Conservation (phyloP, 2,888 invertebrate species). For the Biston stratarius region DNA sequence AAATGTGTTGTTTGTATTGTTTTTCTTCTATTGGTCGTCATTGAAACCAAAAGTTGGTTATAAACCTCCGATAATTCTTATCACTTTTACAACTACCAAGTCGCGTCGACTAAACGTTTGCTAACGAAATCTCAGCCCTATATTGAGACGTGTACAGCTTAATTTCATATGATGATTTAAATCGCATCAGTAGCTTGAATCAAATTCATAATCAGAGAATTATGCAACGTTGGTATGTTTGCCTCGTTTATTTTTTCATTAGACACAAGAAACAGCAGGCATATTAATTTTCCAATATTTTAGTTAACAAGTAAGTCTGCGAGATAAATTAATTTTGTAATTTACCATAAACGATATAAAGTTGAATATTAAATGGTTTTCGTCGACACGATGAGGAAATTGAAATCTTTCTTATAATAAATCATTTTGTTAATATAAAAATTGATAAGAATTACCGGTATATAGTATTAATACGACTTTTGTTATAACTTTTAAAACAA, state of each 20-base stretch:
- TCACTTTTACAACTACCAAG: background rate
- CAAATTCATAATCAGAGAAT: no score
- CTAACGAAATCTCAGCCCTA: background rate
- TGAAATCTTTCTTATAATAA: background rate
- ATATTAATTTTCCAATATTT: background rate
- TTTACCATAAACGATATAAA: no score
- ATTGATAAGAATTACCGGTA: slow-evolving; percentile 9
- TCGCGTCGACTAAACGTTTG: background rate
- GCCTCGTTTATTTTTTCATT: no score
- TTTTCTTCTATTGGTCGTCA: slow-evolving; percentile 20
- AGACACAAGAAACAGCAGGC: no score
- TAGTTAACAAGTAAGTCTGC: no score
- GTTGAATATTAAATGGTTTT: background rate
- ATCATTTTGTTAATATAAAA: background rate
- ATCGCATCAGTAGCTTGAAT: no score
- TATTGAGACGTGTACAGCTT: no score
- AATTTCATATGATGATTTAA: no score
- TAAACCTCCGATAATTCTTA: slow-evolving; percentile 7
- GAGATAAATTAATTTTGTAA: no score
- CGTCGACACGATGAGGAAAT: background rate
- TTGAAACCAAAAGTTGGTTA: slow-evolving; percentile 26
- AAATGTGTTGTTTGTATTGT: slow-evolving; percentile 18
- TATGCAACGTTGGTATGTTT: no score
- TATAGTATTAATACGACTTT: slow-evolving; percentile 15
- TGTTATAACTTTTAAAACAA: slow-evolving; percentile 19